Conservation (phyloP, 1,140 invertebrate species). For the Lucilia sericata region DNA sequence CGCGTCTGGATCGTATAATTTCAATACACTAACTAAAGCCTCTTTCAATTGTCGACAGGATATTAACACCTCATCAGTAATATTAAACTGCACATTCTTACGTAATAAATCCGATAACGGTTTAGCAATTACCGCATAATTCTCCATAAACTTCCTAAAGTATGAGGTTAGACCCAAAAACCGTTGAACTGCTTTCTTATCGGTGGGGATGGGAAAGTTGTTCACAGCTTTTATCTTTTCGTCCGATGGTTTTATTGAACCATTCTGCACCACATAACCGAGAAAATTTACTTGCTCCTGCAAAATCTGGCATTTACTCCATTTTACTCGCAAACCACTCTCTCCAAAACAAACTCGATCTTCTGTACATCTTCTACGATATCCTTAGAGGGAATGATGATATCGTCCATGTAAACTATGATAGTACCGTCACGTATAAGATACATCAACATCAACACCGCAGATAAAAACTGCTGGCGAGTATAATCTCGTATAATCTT, state of each 20-base stretch:
- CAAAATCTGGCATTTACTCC: conserved; percentile 22
- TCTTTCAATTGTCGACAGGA: too few relatives aligned
- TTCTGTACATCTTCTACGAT: background rate
- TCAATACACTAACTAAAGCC: too few relatives aligned
- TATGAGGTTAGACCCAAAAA: too few relatives aligned
- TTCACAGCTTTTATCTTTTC: conserved; percentile 36
- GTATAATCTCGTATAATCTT: background rate
- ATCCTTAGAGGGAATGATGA: background rate
- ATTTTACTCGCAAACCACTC: conserved; percentile 1
- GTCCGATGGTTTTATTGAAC: conserved; percentile 27
- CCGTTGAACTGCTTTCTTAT: conserved; percentile 23
- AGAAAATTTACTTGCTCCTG: background rate
- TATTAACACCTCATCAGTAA: too few relatives aligned
- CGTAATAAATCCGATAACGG: too few relatives aligned
- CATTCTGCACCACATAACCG: conserved; percentile 15
- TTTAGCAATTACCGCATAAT: too few relatives aligned
- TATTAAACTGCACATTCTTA: too few relatives aligned
- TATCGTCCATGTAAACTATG: background rate
- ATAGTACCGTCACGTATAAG: background rate
- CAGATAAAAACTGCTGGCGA: background rate
- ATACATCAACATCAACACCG: background rate
- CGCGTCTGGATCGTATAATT: too few relatives aligned
- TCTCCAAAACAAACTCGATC: background rate
- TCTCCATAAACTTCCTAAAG: too few relatives aligned
- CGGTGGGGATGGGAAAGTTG: conserved; percentile 27